Conservation (phyloP, 2,113 vertebrate genomes). For the Neotoma lepida region DNA sequence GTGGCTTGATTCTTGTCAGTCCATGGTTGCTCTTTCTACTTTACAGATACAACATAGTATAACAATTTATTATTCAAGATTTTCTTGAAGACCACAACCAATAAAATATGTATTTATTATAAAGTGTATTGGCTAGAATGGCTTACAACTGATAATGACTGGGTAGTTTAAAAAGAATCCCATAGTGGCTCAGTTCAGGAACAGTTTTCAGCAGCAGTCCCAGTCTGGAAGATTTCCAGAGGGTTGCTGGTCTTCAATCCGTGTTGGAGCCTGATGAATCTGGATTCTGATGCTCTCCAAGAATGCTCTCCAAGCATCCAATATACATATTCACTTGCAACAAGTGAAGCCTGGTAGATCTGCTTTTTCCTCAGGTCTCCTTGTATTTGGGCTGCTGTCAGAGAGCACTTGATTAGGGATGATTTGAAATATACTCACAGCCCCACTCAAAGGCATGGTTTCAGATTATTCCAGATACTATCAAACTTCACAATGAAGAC, state of each 20-base stretch:
- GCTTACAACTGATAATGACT: not conserved
- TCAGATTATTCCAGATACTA: not conserved
- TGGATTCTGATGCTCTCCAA: not conserved
- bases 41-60: not conserved
- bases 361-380: not conserved
- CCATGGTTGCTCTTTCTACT: not conserved
- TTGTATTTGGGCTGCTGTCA: not conserved
- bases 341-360: not conserved
- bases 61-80: not conserved
- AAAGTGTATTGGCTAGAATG: not conserved
- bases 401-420: not conserved
- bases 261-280: not conserved
- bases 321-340: not conserved
- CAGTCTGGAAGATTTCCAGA: too few species aligned
- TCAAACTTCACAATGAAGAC: not conserved
- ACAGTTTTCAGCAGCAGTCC: too few species aligned
- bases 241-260: not conserved
- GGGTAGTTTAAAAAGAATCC: not conserved
- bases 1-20: not conserved
- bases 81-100: not conserved
- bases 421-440: not conserved
- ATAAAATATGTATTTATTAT: not conserved
- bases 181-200: not conserved
- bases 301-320: not conserved
- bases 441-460: not conserved